A percentile compares a stretch with the other conserved stretches of the same genome.
These are phyloP conservation scores for Thunnus maccoyii DNA, from an alignment of 2,113 vertebrate species.

Conservation along the genomic window DNA sequence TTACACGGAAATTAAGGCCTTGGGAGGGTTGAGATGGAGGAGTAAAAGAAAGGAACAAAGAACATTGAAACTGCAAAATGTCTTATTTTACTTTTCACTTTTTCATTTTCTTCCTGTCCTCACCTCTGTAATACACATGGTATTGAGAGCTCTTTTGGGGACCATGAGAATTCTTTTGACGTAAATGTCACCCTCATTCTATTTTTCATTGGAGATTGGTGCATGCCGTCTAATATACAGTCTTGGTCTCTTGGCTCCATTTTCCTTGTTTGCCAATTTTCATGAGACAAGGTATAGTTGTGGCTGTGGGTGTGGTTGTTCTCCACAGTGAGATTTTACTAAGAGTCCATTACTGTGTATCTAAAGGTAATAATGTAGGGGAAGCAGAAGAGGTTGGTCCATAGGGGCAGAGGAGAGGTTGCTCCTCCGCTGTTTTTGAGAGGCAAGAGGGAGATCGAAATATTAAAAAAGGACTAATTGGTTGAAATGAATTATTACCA, in stretches of 20 bases:
- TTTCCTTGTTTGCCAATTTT: conserved; percentile 3
- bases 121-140: neutral
- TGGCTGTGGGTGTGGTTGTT: neutral
- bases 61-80: neutral
- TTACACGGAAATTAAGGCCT: conserved; percentile 2
- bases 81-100: neutral
- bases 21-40: neutral
- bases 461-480: too few species aligned
- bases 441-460: too few species aligned
- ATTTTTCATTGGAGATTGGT: conserved; percentile 37
- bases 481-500: too few species aligned
- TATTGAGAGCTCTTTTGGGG: conserved; percentile 30
- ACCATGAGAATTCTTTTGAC: conserved; percentile 26
- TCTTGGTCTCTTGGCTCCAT: conserved; percentile 14
- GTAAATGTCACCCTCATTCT: conserved; percentile 15
- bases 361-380: neutral
- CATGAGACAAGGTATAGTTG: too few species aligned
- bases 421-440: too few species aligned
- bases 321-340: neutral
- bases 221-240: neutral
- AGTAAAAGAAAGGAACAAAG: neutral
- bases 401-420: too few species aligned
- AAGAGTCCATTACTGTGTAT: neutral
- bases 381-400: too few species aligned
- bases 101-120: neutral